These are phyloP conservation scores for Myiagra hebetior DNA, from an alignment of 2,113 vertebrate species.

Conservation along the genomic window DNA sequence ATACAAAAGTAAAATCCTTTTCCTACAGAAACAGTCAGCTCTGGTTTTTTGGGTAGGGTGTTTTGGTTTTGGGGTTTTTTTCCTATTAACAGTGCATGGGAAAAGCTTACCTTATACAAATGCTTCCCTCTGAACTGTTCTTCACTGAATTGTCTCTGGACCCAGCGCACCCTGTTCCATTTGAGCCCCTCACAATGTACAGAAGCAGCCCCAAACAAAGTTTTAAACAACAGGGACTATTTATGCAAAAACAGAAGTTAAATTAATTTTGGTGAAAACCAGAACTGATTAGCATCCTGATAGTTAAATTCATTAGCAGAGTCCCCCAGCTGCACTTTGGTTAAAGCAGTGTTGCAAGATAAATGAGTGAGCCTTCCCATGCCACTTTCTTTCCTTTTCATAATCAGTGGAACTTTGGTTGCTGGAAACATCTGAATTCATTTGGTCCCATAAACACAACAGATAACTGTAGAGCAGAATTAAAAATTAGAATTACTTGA, in stretches of 20 bases:
- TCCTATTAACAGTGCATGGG: not conserved
- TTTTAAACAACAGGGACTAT: not conserved
- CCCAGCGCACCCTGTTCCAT: not conserved
- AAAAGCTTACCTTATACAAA: not conserved
- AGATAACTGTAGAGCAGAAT: not conserved
- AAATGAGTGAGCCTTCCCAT: not conserved
- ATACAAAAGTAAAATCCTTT: not conserved
- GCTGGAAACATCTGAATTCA: not conserved
- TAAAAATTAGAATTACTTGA: not conserved
- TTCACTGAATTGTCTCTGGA: not conserved
- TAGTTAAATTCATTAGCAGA: not conserved
- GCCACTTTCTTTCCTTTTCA: not conserved
- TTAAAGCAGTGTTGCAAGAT: not conserved
- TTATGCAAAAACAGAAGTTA: not conserved
- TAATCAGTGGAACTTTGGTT: not conserved
- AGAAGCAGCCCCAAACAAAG: not conserved
- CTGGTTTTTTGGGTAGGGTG: not conserved
- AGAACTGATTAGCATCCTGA: not conserved
- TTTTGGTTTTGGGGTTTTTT: not conserved
- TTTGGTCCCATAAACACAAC: not conserved
- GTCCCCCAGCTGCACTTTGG: not conserved
- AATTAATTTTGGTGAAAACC: not conserved
- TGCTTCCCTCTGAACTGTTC: not conserved
- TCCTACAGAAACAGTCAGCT: not conserved
- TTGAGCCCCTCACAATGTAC: not conserved